Percentiles rank a stretch among this genome's conserved stretches.
Conservation (phyloP, 64 coral and sea anemone genomes). For the Dendronephthya gigantea region DNA sequence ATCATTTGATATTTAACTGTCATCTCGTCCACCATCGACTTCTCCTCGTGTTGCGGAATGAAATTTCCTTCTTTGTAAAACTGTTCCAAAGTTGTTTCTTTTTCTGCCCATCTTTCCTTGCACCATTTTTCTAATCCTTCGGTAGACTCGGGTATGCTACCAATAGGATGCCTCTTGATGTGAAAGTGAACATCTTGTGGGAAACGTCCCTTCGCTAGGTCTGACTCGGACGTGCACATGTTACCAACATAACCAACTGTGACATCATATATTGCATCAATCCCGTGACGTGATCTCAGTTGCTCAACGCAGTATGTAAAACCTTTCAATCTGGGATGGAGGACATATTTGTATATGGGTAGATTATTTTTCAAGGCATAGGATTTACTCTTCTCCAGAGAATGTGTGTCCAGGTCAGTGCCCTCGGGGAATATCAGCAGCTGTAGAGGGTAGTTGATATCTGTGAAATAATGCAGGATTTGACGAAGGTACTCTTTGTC, state of each 20-base stretch:
- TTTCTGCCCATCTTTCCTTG: constrained; percentile 60
- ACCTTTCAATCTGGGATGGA: constrained; percentile 81
- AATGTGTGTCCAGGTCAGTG: constrained; percentile 52
- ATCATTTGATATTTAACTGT: constrained; percentile 36
- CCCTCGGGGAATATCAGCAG: constrained; percentile 93
- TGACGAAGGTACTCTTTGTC: constrained; percentile 63
- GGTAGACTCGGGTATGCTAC: constrained; percentile 39
- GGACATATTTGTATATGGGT: constrained; percentile 61
- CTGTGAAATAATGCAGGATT: constrained; percentile 69
- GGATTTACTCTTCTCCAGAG: constrained; percentile 58
- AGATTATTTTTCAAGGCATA: constrained; percentile 88
- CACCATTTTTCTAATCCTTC: constrained; percentile 84
- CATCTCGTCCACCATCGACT: background rate
- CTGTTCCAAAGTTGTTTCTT: constrained; percentile 52
- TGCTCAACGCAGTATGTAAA: constrained; percentile 76
- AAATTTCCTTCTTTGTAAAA: constrained; percentile 63
- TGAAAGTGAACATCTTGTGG: constrained; percentile 90
- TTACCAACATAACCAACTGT: constrained; percentile 78
- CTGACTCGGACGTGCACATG: constrained; percentile 52
- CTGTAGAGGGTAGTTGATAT: constrained; percentile 57
- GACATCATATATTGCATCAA: constrained; percentile 74
- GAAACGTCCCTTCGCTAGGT: constrained; percentile 60
- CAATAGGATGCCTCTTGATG: constrained; percentile 50
- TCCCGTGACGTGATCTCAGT: constrained; percentile 35
- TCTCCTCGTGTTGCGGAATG: constrained; percentile 25